These are phyloP conservation scores for Pterocles burchelli DNA, from an alignment of 2,113 vertebrate species.

Conservation along the genomic window DNA sequence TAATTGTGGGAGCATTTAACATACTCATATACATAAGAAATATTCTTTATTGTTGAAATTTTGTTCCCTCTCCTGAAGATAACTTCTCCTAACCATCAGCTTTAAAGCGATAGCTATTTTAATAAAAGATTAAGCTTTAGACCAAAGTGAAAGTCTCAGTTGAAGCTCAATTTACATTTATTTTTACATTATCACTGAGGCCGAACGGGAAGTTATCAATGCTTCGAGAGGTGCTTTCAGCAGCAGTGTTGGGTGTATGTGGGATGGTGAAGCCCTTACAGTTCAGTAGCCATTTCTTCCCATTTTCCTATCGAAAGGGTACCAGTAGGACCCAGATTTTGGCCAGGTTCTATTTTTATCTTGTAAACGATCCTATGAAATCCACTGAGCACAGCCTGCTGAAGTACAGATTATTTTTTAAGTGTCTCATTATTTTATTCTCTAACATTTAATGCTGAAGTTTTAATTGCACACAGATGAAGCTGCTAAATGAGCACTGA, in stretches of 20 bases:
- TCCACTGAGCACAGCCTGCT: conserved; percentile 75
- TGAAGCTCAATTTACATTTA: background rate
- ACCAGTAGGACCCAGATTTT: background rate
- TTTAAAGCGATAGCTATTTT: background rate
- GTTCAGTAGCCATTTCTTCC: background rate
- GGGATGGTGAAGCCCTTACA: background rate
- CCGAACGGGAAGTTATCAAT: background rate
- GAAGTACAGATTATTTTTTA: conserved; percentile 90
- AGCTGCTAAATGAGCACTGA: conserved; percentile 83
- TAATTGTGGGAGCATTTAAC: background rate
- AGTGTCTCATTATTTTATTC: conserved; percentile 93
- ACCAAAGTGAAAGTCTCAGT: background rate
- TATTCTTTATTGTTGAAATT: background rate
- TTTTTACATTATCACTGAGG: background rate
- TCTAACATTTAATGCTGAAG: conserved; percentile 86
- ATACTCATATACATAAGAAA: background rate
- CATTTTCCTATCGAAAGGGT: background rate
- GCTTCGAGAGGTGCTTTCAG: background rate
- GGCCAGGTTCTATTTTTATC: conserved; percentile 36
- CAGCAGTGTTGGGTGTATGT: background rate
- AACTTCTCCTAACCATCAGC: conserved; percentile 2
- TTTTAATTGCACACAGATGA: conserved; percentile 83
- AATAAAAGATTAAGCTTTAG: conserved; percentile 28
- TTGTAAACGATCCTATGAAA: conserved; percentile 11
- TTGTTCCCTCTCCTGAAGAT: conserved; percentile 15